Percentiles rank a stretch among this genome's conserved stretches.
These are phyloP conservation scores for Telmatherina bonti DNA, from an alignment of 2,797 vertebrate genomes.

Conservation along the genomic window DNA sequence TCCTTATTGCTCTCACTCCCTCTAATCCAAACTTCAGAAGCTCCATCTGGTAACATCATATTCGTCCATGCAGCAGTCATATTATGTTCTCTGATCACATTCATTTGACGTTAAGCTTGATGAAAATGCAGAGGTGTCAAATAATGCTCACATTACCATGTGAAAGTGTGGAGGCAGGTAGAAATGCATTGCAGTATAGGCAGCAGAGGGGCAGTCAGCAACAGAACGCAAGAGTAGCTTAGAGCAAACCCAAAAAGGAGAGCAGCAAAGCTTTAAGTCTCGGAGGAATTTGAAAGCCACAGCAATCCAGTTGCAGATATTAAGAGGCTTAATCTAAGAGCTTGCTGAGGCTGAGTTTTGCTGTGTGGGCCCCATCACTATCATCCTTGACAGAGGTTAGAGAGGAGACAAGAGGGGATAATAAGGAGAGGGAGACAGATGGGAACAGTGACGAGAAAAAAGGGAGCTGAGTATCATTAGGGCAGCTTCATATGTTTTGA, in stretches of 20 bases:
- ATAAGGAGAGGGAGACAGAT: slow-evolving; percentile 62
- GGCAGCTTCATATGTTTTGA: slow-evolving; percentile 48
- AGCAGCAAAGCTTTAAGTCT: slow-evolving; percentile 77
- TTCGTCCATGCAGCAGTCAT: slow-evolving; percentile 30
- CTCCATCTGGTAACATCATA: slow-evolving; percentile 35
- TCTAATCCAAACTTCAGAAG: slow-evolving; percentile 59
- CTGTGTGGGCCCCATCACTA: slow-evolving; percentile 79
- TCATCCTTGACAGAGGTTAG: slow-evolving; percentile 82
- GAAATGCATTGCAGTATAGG: slow-evolving; percentile 34
- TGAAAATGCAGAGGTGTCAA: slow-evolving; percentile 60
- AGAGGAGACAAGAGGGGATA: slow-evolving; percentile 67
- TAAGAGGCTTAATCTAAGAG: slow-evolving; percentile 87
- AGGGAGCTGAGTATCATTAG: slow-evolving; percentile 62
- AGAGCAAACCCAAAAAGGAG: slow-evolving; percentile 74
- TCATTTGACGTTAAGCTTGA: slow-evolving; percentile 53
- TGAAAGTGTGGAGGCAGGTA: slow-evolving; percentile 58
- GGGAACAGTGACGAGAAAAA: slow-evolving; percentile 54
- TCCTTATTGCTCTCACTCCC: slow-evolving; percentile 18
- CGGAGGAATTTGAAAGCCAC: slow-evolving; percentile 79
- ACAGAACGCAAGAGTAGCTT: slow-evolving; percentile 65
- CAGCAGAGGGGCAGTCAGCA: slow-evolving; percentile 55
- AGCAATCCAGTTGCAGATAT: slow-evolving; percentile 84
- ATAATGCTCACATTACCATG: slow-evolving; percentile 63
- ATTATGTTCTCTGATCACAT: slow-evolving; percentile 57
- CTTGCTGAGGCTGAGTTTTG: slow-evolving; percentile 80